Base-by-base conservation (phyloP, 2,888 invertebrate genomes). In the Dorcus parallelipipedus region DNA sequence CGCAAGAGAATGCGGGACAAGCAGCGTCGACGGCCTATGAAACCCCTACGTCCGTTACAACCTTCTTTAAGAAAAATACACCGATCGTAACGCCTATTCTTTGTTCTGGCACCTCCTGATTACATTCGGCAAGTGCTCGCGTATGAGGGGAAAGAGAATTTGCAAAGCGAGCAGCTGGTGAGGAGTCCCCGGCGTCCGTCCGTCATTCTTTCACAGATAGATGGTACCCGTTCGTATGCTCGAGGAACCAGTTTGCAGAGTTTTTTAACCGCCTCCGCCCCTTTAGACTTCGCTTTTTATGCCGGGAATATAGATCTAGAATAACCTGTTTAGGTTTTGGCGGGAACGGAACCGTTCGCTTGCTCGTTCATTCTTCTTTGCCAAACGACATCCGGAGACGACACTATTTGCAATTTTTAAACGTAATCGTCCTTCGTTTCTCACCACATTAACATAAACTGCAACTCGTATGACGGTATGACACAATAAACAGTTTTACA, bases 201-300 rank as follows among this genome's bases (percentile, higher is more conserved):
- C 45, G 9, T 45, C 17, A 45, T 45, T 45, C 45, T 52, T 47
- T 41, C 38, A 48, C 40, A 52, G 49, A 14, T 49, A 52, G 52
- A 38, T 52, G 52, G 52, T 58, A 48, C 52, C 58, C 49, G 49
- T 52, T 52, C 52, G 50, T 53, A 52, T 26, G 50, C 52, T 58
- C 38, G 10, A 33, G 40, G 14, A 42, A 17, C 38, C 40, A 45
- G 45, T 45, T 45, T 23, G 45, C 45, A 45, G 43, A 43, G 72
- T 71, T 75, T 75, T 73, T 71, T 72, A 75, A 75, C 76, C 76
- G 75, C 77, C 77, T 76, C 77, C 77, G 76, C 77, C 76, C 75
- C 73, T 73, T 74, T 73, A 54, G 52, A 43, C 48, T 54, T 49
- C 60, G 43, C 54, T 58, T 71, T 63, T 64, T 62, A 67, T 73